phyloP scores from a whole-genome alignment of 2,113 vertebrate genomes.

The Galemys pyrenaicus region DNA sequence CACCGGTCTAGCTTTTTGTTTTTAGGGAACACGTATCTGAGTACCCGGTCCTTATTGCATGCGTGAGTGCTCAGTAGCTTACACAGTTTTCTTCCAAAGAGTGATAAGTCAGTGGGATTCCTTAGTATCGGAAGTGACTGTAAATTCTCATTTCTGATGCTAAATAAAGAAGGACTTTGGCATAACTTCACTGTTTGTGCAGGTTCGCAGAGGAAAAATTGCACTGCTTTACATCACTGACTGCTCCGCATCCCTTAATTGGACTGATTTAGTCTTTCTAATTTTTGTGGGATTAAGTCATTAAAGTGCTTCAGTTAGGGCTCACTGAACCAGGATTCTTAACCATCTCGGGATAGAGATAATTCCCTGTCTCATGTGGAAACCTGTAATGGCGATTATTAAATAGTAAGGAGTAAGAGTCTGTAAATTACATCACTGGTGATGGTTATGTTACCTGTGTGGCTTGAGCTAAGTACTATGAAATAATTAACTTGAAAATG shows the following conservation, averaged over 20 bases:
- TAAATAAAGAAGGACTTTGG: neutral
- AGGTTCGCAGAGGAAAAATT: neutral
- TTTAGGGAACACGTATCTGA: neutral
- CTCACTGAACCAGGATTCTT: neutral
- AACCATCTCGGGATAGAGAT: neutral
- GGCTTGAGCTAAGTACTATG: neutral
- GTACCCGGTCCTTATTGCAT: neutral
- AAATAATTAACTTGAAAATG: slow-evolving; percentile 63
- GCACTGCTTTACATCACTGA: neutral
- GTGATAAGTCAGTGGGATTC: neutral
- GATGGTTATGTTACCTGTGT: neutral
- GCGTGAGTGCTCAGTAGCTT: neutral
- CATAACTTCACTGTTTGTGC: neutral
- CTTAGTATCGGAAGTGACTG: neutral
- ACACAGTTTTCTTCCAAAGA: neutral
- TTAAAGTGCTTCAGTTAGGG: neutral
- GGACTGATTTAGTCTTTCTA: neutral
- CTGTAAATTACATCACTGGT: neutral
- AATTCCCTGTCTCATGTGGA: neutral
- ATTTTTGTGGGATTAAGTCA: neutral
- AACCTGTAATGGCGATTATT: neutral
- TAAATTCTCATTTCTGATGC: neutral
- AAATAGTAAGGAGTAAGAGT: neutral
- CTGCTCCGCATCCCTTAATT: neutral
- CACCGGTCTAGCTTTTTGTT: neutral